A percentile compares a stretch with the other conserved stretches of the same genome.
phyloP scores from a whole-genome alignment of 2,888 invertebrate genomes.

The Sicus ferrugineus region DNA sequence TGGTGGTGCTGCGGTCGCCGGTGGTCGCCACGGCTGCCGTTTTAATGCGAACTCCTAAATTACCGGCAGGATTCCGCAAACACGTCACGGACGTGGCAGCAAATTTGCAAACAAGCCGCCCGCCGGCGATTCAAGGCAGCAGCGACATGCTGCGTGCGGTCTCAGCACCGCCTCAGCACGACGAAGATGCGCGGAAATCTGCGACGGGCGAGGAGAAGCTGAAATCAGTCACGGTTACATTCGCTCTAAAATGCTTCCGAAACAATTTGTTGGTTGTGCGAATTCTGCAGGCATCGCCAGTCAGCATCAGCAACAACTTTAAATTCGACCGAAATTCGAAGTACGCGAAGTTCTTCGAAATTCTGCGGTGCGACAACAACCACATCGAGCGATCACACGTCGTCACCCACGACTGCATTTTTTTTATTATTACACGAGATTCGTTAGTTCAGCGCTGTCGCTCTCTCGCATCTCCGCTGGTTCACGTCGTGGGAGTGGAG shows the following conservation, averaged over 20 bases:
- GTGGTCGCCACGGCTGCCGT: not conserved
- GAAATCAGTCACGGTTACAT: slow-evolving; percentile 3
- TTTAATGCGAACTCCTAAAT: not conserved
- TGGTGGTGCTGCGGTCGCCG: not conserved
- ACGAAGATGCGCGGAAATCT: not conserved
- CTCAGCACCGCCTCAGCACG: not conserved
- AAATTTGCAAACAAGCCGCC: not conserved
- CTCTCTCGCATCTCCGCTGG: not conserved
- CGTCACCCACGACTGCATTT: not conserved
- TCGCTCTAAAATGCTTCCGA: not conserved
- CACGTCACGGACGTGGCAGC: not conserved
- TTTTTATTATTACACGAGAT: not conserved
- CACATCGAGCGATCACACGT: too few species aligned
- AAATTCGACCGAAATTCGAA: not conserved
- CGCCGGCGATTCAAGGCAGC: not conserved
- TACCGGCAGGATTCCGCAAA: not conserved
- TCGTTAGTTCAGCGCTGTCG: not conserved
- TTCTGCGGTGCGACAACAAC: too few species aligned
- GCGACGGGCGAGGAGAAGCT: not conserved
- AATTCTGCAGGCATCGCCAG: not conserved
- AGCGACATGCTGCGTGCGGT: not conserved
- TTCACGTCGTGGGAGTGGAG: slow-evolving; percentile 20
- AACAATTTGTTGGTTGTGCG: too few species aligned
- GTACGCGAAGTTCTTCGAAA: too few species aligned
- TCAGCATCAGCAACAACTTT: not conserved